Base-by-base conservation (phyloP, 2,113 vertebrate genomes). In the Odontesthes bonariensis region DNA sequence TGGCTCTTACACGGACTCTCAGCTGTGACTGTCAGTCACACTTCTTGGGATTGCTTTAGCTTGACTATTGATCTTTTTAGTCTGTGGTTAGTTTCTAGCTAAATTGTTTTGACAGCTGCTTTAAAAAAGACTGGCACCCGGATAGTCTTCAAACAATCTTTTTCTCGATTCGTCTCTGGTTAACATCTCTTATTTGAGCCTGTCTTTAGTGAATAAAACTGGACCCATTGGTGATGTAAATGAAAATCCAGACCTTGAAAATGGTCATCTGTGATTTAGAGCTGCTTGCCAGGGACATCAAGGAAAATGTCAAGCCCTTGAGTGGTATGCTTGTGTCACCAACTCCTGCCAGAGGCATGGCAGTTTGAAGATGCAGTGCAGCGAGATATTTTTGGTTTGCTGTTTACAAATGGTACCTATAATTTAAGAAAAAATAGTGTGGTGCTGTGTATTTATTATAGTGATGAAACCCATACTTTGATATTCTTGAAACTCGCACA, bases 271-370 rank as follows among this genome's bases (percentile, higher is more conserved):
- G 27, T 46, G 14, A 53, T 69, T 35, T 46, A 52, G 57, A 69
- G 60, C 35, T 79, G 55, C 60, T 79, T 55, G 75, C 51, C 17
- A 35, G 51, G 23, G 54, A 35, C 55, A 67, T 51, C 70, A 4
- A 42, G 22, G 33, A n/a, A 66, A 13, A 20, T 53, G 69, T 68
- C 23, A 20, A 20, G 32, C 59, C 42, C 54, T 31, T 49, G 5
- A 78, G 40, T 67, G 60, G 62, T 73, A 16, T 67, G 56, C 61
- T 63, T 76, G 14, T 49, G 46, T 69, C 31, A 73, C 51, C 27
- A 76, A 73, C 72, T 52, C 70, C 10, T 47, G 19, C 52, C 61
- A 54, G 20, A 75, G 23, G 62, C n/a, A 22, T 62, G 67, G 61
- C 42, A 14, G 31, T 46, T 59, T 63, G 52, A 22, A 38, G 53